A percentile compares a stretch with the other conserved stretches of the same genome.
Evolutionary conservation across 2,113 vertebrate species (phyloP).

Genomic region (Isurus oxyrinchus): DNA sequence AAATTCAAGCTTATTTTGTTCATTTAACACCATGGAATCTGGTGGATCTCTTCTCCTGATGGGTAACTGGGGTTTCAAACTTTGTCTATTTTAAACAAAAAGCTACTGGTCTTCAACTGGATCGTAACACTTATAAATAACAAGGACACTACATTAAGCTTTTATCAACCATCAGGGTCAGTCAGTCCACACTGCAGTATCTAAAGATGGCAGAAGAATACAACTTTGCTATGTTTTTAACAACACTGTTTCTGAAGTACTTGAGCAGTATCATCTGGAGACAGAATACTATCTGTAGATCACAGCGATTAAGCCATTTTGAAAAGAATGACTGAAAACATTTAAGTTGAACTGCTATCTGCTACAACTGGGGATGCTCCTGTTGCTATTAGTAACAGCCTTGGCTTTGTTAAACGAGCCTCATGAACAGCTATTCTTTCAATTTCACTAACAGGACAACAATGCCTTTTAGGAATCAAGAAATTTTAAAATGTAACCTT

Average conservation of each 20-base stretch:
- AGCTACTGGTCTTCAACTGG: no score
- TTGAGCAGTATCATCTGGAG: not conserved
- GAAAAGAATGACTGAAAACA: not conserved
- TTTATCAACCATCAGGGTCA: not conserved
- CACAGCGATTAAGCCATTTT: not conserved
- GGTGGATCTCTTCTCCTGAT: no score
- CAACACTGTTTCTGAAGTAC: not conserved
- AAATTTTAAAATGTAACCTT: not conserved
- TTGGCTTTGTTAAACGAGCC: not conserved
- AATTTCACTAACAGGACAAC: not conserved
- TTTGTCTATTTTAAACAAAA: no score
- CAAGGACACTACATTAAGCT: not conserved
- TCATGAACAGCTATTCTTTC: not conserved
- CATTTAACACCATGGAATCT: no score
- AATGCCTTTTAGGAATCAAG: not conserved
- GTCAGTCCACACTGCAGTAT: not conserved
- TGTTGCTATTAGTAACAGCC: not conserved
- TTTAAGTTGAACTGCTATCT: not conserved
- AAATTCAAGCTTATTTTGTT: no score
- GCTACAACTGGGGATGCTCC: not conserved
- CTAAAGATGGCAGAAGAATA: not conserved
- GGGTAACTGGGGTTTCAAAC: no score
- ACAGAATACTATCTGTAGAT: not conserved
- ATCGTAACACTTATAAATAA: not conserved
- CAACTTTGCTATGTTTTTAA: not conserved